Percentiles rank a stretch among this genome's conserved stretches.
Conservation (phyloP, 2,888 invertebrate genomes). For the Pristionchus exspectatus region DNA sequence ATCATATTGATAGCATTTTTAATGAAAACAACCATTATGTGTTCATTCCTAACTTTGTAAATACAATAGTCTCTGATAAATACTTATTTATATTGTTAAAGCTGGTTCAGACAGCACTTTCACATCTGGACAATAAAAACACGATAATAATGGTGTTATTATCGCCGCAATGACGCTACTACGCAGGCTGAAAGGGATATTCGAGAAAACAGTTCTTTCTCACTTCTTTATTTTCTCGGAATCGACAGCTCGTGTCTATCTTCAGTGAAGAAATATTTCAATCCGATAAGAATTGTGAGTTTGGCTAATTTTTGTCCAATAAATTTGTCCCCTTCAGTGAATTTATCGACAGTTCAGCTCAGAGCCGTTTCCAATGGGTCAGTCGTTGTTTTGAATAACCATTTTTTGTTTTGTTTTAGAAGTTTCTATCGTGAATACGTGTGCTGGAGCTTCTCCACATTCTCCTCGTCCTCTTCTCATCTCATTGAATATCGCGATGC, state of each 20-base stretch:
- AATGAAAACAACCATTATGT: too few species aligned
- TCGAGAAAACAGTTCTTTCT: constrained; percentile 29
- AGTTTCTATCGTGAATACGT: neutral
- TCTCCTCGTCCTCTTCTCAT: neutral
- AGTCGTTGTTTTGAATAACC: neutral
- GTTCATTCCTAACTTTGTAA: too few species aligned
- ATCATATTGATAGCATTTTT: too few species aligned
- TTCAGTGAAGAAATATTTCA: neutral
- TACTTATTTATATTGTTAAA: too few species aligned
- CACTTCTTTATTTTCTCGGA: neutral
- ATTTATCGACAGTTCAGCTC: neutral
- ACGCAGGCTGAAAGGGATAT: neutral
- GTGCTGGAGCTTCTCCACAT: neutral
- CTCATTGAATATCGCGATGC: neutral
- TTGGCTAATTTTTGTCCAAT: neutral
- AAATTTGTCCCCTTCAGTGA: neutral
- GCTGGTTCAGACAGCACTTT: neutral
- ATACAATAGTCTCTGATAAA: too few species aligned
- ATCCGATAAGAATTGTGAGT: neutral
- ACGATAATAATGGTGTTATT: neutral
- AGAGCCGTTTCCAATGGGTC: neutral
- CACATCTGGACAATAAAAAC: neutral
- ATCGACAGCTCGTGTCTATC: neutral
- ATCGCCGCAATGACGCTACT: neutral
- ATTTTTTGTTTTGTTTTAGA: neutral